A percentile compares a stretch with the other conserved stretches of the same genome.
phyloP scores from a whole-genome alignment of 1,140 invertebrate species.

The Coenobita brevimanus region DNA sequence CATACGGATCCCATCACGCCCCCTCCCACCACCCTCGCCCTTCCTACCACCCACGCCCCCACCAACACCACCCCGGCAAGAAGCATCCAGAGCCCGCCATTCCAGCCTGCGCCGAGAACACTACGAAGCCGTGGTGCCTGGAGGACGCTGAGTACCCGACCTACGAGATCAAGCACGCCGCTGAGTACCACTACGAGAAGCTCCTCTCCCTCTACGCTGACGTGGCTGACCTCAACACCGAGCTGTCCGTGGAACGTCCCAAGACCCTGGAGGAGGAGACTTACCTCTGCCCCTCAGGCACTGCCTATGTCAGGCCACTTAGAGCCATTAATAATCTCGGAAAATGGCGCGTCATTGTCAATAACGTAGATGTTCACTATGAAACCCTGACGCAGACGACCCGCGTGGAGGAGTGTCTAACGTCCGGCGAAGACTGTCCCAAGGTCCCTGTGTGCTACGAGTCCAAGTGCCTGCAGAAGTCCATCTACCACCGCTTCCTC shows the following conservation, averaged over 20 bases:
- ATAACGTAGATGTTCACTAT: slow-evolving; percentile 70
- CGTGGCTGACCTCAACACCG: slow-evolving; percentile 69
- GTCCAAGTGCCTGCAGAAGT: slow-evolving; percentile 71
- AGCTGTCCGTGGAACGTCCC: slow-evolving; percentile 69
- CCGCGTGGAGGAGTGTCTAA: slow-evolving; percentile 65
- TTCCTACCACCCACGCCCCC: slow-evolving; percentile 43
- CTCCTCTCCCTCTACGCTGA: slow-evolving; percentile 69
- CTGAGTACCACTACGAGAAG: slow-evolving; percentile 68
- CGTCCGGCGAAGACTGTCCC: slow-evolving; percentile 67
- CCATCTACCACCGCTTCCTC: slow-evolving; percentile 71
- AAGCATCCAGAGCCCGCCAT: neutral
- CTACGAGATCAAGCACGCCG: slow-evolving; percentile 64
- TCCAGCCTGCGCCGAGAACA: slow-evolving; percentile 40
- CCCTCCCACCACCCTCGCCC: slow-evolving; percentile 23
- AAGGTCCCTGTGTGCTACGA: slow-evolving; percentile 70
- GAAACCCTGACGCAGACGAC: slow-evolving; percentile 62
- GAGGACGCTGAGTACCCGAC: slow-evolving; percentile 66
- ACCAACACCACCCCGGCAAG: neutral
- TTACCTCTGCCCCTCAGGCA: slow-evolving; percentile 70
- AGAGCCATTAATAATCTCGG: slow-evolving; percentile 70
- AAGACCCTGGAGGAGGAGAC: slow-evolving; percentile 69
- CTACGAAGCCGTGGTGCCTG: slow-evolving; percentile 58
- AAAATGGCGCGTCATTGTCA: slow-evolving; percentile 71
- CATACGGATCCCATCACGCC: neutral
- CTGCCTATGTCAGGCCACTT: slow-evolving; percentile 70